Base-by-base conservation (phyloP, 2,797 vertebrate species). In the Moxostoma hubbsi region DNA sequence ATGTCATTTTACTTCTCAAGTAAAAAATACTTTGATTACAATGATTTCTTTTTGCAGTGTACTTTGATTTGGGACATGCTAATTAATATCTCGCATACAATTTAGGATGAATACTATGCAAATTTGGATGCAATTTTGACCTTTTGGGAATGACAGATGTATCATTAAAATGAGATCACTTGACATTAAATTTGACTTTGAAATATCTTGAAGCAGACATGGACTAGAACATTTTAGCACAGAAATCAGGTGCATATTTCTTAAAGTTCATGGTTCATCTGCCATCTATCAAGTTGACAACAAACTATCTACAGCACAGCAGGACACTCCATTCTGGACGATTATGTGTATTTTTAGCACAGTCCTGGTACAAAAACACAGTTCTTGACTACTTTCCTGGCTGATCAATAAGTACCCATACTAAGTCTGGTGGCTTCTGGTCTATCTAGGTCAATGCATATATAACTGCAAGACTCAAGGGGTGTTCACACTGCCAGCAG, bases 341-440 rank as follows among this genome's bases (percentile, higher is more conserved):
- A 53, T 53, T 62, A 63, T 43, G 49, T 64, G 45, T 18, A 57
- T 15, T 57, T 57, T n/a, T 15, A 36, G 24, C 12, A 43, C 59
- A 62, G 11, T 57, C n/a, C 54, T 57, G 58, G 63, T 13, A 58
- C 12, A 58, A 54, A 24, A 24, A 24, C 24, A 24, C 24, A 24
- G 36, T 45, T 50, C 16, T 76, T 63, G 9, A 57, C 73, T 75
- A 75, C 73, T 75, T 57, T 57, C 45, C 45, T 50, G 45, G 53
- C 43, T 66, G 73, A 75, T 63, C 13, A 53, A 66, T 75, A 63
- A 67, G 5, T 45, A 58, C 12, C 58, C 63, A 58, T 16, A 50
- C 9, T 8, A 76, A n/a, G 45, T 49, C 63, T 66, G 8, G 73
- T 49, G 43, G 6, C n/a, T 1, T 64, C 59, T 64, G n/a, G 61